These are phyloP conservation scores for Erythrocercus mccallii DNA, from an alignment of 2,113 vertebrate species.

Conservation along the genomic window DNA sequence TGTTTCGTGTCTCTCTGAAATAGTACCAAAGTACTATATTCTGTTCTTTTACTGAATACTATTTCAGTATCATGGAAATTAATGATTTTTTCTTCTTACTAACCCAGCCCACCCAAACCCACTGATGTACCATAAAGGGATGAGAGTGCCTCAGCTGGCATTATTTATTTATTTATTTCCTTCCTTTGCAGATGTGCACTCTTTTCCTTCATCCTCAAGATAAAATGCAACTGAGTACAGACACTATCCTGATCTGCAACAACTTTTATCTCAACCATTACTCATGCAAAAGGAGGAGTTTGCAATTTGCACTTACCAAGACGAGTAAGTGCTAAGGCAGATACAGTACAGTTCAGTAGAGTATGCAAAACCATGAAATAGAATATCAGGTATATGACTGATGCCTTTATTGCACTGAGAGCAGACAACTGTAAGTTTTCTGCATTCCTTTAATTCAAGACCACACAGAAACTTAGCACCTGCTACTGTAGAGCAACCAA, in stretches of 20 bases:
- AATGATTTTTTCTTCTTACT: neutral
- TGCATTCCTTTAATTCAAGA: neutral
- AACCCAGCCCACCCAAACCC: neutral
- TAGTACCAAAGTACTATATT: neutral
- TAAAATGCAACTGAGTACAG: neutral
- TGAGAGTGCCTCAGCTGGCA: neutral
- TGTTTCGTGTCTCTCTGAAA: neutral
- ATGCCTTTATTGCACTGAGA: neutral
- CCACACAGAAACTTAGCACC: neutral
- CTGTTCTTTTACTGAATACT: neutral
- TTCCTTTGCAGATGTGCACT: neutral
- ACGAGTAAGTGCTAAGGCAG: neutral
- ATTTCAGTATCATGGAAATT: neutral
- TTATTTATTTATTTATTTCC: neutral
- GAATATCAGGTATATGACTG: neutral
- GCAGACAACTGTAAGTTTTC: neutral
- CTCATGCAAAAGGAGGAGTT: fast-evolving
- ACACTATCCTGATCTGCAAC: neutral
- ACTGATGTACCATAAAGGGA: neutral
- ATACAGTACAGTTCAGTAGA: neutral
- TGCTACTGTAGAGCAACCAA: neutral
- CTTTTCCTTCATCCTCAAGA: neutral
- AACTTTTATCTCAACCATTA: neutral
- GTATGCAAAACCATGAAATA: neutral
- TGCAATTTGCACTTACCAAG: neutral